These are phyloP conservation scores for Smittia sp. DNA, from an alignment of 2,888 invertebrate genomes.

Conservation along the genomic window DNA sequence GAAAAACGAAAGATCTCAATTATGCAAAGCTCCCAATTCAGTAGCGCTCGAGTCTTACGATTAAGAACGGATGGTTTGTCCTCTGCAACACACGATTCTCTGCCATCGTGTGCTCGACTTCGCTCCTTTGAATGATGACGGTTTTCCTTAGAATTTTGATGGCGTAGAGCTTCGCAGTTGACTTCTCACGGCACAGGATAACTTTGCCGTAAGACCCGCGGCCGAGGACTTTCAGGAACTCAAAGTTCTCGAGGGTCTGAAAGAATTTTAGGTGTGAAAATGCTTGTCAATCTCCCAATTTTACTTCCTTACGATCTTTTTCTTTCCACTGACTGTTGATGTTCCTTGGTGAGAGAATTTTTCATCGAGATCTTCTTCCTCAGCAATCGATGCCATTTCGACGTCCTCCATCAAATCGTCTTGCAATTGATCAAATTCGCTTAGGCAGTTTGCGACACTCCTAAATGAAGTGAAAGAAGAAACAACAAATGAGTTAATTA, in stretches of 20 bases:
- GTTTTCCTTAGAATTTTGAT: slow-evolving; percentile 98
- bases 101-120: slow-evolving; percentile 97
- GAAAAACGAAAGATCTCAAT: slow-evolving; percentile 46
- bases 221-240: slow-evolving; percentile 95
- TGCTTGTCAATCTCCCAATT: background rate
- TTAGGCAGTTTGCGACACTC: slow-evolving; percentile 52
- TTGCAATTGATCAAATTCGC: slow-evolving; percentile 50
- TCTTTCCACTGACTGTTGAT: slow-evolving; percentile 67
- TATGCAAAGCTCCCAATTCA: background rate
- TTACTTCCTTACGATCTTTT: slow-evolving; percentile 65
- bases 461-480: slow-evolving; percentile 52
- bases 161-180: slow-evolving; percentile 88
- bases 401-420: slow-evolving; percentile 57
- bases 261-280: background rate
- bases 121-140: slow-evolving; percentile 97
- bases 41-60: too few relatives aligned
- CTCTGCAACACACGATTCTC: slow-evolving; percentile 96
- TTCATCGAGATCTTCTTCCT: slow-evolving; percentile 61
- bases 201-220: slow-evolving; percentile 99
- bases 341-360: slow-evolving; percentile 73
- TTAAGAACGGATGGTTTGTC: slow-evolving; percentile 97
- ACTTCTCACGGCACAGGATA: slow-evolving; percentile 93
- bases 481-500: background rate
- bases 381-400: slow-evolving; percentile 60
- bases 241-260: slow-evolving; percentile 96